Conservation (phyloP, 2,113 vertebrate species). For the Coreoperca whiteheadi region DNA sequence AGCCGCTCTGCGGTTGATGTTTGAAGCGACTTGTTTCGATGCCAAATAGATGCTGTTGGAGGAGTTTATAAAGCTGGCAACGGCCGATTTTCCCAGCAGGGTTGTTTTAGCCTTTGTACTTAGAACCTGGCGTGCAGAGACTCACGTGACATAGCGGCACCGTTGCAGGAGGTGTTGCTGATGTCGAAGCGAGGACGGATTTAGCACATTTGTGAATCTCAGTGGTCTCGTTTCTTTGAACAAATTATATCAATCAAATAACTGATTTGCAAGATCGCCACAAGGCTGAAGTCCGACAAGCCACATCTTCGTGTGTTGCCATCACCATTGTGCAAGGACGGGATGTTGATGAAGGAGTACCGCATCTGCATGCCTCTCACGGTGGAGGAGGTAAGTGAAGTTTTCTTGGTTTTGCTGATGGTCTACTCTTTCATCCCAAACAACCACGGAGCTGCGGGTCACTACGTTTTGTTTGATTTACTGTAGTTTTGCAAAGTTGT, state of each 20-base stretch:
- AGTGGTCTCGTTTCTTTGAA: not conserved
- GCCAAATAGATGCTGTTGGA: not conserved
- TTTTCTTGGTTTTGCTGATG: constrained; percentile 14
- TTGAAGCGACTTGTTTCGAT: constrained; percentile 35
- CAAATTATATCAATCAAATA: constrained; percentile 7
- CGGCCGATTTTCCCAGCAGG: not conserved
- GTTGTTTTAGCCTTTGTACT: not conserved
- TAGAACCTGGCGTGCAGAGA: constrained; percentile 3
- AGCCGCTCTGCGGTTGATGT: not conserved
- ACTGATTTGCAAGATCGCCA: constrained; percentile 1
- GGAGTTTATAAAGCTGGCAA: not conserved
- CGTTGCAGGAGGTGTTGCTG: constrained; percentile 33
- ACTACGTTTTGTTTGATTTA: not conserved
- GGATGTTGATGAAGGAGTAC: constrained; percentile 91
- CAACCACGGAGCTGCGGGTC: not conserved
- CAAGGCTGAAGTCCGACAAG: constrained; percentile 16
- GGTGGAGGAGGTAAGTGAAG: constrained; percentile 88
- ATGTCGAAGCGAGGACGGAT: constrained; percentile 36
- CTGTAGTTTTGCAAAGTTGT: constrained; percentile 38
- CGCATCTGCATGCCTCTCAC: constrained; percentile 93
- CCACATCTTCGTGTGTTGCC: not conserved
- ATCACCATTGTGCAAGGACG: constrained; percentile 43
- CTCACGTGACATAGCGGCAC: constrained; percentile 22
- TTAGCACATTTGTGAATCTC: constrained; percentile 9
- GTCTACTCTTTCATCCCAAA: not conserved